Conservation (phyloP, 2,797 vertebrate species). For the Salmo trutta region DNA sequence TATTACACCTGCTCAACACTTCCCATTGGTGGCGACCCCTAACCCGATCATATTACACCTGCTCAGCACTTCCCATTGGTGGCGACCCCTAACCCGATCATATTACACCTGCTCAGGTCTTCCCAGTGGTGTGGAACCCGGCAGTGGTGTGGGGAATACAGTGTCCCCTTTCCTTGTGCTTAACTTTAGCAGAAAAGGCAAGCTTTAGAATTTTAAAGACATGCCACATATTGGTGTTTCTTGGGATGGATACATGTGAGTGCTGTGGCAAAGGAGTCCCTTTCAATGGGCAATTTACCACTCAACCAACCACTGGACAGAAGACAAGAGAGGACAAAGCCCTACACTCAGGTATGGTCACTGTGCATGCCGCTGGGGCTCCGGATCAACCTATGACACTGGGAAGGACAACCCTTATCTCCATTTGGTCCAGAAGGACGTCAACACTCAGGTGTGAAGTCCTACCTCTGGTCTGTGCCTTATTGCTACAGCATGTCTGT, state of each 20-base stretch:
- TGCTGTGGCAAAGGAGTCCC: conserved; percentile 8
- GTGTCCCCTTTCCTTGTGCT: background rate
- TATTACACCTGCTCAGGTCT: background rate
- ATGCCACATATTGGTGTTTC: too few relatives aligned
- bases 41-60: too few relatives aligned
- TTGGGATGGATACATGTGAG: background rate
- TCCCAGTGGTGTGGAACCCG: background rate
- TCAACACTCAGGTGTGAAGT: background rate
- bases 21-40: background rate
- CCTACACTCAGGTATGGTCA: background rate
- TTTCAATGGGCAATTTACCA: background rate
- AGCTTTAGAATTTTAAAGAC: too few relatives aligned
- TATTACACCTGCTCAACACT: background rate
- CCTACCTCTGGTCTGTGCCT: background rate
- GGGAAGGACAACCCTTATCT: background rate
- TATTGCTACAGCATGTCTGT: background rate
- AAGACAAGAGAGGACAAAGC: background rate
- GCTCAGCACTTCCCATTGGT: too few relatives aligned
- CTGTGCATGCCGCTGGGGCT: background rate
- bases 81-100: too few relatives aligned
- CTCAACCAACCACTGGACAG: background rate
- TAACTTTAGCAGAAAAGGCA: too few relatives aligned
- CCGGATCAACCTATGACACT: background rate
- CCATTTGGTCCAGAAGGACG: too few relatives aligned
- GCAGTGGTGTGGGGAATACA: background rate